A percentile compares a stretch with the other conserved stretches of the same genome.
These are phyloP conservation scores for Pangasianodon hypophthalmus DNA, from an alignment of 2,113 vertebrate genomes.

Conservation along the genomic window DNA sequence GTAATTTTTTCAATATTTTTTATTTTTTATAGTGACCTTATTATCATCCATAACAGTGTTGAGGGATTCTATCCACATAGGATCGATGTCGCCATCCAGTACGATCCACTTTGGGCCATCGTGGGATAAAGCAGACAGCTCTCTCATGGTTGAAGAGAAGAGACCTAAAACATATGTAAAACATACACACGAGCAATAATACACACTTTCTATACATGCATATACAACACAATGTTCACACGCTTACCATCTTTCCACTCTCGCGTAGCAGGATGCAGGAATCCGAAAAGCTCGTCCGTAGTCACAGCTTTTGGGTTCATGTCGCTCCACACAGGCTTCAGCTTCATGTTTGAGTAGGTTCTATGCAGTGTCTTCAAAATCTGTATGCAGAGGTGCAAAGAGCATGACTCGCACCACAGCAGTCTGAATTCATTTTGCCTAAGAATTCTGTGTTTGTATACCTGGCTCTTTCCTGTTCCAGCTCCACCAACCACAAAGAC, in stretches of 20 bases:
- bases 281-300: constrained; percentile 74
- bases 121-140: constrained; percentile 66
- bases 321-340: constrained; percentile 72
- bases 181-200: background rate
- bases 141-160: constrained; percentile 77
- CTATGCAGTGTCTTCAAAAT: constrained; percentile 74
- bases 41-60: constrained; percentile 79
- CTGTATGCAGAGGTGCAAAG: constrained; percentile 45
- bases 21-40: constrained; percentile 65
- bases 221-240: background rate
- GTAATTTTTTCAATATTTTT: background rate
- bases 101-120: constrained; percentile 77
- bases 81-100: constrained; percentile 76
- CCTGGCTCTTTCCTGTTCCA: constrained; percentile 77
- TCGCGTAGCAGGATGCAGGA: constrained; percentile 74
- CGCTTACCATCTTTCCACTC: constrained; percentile 78
- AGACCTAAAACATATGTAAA: constrained; percentile 60
- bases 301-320: constrained; percentile 77
- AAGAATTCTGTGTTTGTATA: constrained; percentile 33
- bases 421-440: background rate
- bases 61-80: constrained; percentile 79
- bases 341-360: constrained; percentile 72
- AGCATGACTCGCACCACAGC: background rate
- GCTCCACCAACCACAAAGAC: constrained; percentile 77
- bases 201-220: background rate